These are phyloP conservation scores for Heterodera carotae DNA, from an alignment of 1,140 invertebrate genomes.

Conservation along the genomic window DNA sequence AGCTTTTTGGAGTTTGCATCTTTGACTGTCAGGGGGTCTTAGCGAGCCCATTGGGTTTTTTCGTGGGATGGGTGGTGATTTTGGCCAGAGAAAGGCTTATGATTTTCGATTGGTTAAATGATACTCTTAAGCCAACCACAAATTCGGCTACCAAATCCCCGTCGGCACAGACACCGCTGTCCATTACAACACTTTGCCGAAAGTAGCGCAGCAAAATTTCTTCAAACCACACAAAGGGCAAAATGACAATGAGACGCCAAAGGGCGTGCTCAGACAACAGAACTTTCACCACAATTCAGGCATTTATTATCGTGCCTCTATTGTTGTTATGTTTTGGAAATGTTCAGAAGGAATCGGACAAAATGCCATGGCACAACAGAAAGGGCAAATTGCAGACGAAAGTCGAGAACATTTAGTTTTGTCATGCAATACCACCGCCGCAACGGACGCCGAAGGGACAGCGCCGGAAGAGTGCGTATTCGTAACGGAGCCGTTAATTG, in stretches of 20 bases:
- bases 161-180: background rate
- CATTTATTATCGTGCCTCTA: background rate
- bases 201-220: background rate
- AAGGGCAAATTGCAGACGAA: background rate
- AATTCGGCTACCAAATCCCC: background rate
- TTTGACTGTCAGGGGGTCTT: no score
- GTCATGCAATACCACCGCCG: background rate
- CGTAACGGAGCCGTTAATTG: background rate
- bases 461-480: slow-evolving; percentile 10
- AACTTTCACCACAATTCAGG: background rate
- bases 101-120: background rate
- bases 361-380: background rate
- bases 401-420: background rate
- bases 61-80: no score
- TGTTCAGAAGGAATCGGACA: background rate
- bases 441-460: background rate
- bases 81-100: no score
- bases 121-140: background rate
- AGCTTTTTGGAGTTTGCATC: no score
- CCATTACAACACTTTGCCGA: slow-evolving; percentile 1
- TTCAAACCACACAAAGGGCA: background rate
- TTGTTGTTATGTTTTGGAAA: background rate
- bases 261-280: slow-evolving; percentile 9
- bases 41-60: background rate
- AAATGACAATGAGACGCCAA: background rate